Percentiles rank a stretch among this genome's conserved stretches.
phyloP scores from a whole-genome alignment of 2,797 vertebrate genomes.

The Rhinatrema bivittatum region DNA sequence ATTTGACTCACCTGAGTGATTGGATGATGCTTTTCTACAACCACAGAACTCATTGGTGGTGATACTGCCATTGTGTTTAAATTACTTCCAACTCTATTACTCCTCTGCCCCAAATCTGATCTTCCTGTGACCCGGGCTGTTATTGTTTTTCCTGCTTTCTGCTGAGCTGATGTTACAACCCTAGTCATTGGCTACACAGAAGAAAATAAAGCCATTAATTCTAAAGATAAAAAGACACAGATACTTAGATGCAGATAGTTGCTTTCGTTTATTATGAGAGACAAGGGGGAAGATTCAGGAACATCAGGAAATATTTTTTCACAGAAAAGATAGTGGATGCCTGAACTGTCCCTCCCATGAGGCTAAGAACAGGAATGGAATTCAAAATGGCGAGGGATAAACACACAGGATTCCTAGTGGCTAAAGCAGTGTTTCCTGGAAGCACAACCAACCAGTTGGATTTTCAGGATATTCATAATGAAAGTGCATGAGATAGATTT shows the following conservation, averaged over 20 bases:
- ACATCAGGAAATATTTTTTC: no score
- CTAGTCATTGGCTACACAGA: conserved; percentile 58
- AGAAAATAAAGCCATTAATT: background rate
- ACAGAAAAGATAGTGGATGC: no score
- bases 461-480: no score
- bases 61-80: conserved; percentile 75
- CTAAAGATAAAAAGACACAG: background rate
- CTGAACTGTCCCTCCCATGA: no score
- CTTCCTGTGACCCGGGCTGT: conserved; percentile 77
- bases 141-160: conserved; percentile 81
- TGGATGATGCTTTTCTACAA: conserved; percentile 89
- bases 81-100: conserved; percentile 46
- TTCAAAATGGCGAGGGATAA: no score
- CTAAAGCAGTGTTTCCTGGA: no score
- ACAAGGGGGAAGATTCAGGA: no score
- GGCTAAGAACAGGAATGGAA: rapidly evolving
- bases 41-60: conserved; percentile 82
- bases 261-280: background rate
- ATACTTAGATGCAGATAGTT: background rate
- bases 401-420: no score
- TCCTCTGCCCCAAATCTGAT: conserved; percentile 53
- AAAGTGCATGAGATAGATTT: no score
- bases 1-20: conserved; percentile 73
- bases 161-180: conserved; percentile 73
- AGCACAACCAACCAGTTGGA: no score